Conservation (phyloP, 2,888 invertebrate species). For the Chromoteleia sp. region DNA sequence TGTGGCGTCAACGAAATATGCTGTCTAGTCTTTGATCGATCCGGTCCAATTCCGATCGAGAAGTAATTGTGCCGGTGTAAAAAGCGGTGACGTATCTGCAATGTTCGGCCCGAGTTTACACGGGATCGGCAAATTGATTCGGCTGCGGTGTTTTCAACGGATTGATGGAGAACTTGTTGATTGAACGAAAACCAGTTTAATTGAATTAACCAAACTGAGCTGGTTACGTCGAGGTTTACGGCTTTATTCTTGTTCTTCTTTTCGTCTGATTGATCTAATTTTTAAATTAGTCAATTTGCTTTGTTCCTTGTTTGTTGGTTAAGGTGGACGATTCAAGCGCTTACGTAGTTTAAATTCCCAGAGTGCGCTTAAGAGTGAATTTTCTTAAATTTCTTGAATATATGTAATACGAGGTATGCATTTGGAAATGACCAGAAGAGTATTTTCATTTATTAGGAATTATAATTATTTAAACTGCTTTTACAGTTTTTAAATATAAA, state of each 20-base stretch:
- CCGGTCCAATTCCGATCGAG: conserved; percentile 12
- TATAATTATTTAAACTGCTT: no score
- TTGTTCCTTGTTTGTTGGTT: no score
- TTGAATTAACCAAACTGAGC: not conserved
- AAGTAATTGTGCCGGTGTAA: conserved; percentile 19
- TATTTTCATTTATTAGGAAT: no score
- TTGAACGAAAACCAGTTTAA: conserved; percentile 10
- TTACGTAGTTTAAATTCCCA: no score
- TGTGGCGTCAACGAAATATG: conserved; percentile 26
- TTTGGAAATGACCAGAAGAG: no score
- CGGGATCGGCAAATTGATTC: conserved; percentile 17
- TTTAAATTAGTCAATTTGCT: no score
- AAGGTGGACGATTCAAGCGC: no score
- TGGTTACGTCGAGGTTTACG: not conserved
- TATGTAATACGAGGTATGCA: no score
- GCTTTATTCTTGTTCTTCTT: not conserved
- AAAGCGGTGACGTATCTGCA: conserved; percentile 14
- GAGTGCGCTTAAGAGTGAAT: no score
- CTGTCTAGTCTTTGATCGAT: conserved; percentile 26
- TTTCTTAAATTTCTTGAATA: no score
- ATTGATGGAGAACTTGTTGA: conserved; percentile 24
- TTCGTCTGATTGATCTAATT: no score
- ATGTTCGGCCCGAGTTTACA: not conserved
- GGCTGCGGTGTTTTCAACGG: not conserved
- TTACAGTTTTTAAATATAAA: no score